phyloP scores from a whole-genome alignment of 2,888 invertebrate genomes.

The Dione vanillae region DNA sequence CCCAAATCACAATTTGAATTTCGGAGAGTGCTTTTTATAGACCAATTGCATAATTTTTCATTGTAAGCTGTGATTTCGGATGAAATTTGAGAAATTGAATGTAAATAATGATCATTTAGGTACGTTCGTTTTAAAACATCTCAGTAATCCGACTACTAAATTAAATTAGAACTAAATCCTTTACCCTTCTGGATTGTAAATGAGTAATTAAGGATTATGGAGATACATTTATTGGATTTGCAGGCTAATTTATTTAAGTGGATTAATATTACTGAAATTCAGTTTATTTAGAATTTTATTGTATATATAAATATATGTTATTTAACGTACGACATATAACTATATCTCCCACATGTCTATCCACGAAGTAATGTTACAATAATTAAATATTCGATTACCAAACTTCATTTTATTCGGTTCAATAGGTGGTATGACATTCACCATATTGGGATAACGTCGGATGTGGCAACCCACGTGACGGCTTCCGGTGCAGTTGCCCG shows the following conservation, averaged over 20 bases:
- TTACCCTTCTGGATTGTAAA: conserved; percentile 28
- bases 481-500: conserved; percentile 63
- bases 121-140: conserved; percentile 14
- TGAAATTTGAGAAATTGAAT: conserved; percentile 33
- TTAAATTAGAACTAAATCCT: conserved; percentile 26
- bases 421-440: conserved; percentile 40
- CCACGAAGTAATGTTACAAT: not conserved
- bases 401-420: conserved; percentile 40
- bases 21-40: conserved; percentile 45
- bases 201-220: conserved; percentile 27
- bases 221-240: conserved; percentile 22
- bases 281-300: not conserved
- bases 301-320: not conserved
- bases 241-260: conserved; percentile 18
- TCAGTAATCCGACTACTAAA: conserved; percentile 21
- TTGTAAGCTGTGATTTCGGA: conserved; percentile 29
- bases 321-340: not conserved
- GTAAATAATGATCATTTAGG: conserved; percentile 20
- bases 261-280: conserved; percentile 11
- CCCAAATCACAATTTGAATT: conserved; percentile 52
- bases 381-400: conserved; percentile 28
- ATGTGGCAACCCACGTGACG: conserved; percentile 69
- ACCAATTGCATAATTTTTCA: conserved; percentile 43
- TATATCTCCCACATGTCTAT: not conserved
- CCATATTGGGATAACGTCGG: conserved; percentile 65